A percentile compares a stretch with the other conserved stretches of the same genome.
Conservation (phyloP, 2,113 vertebrate genomes). For the Macrotis lagotis region DNA sequence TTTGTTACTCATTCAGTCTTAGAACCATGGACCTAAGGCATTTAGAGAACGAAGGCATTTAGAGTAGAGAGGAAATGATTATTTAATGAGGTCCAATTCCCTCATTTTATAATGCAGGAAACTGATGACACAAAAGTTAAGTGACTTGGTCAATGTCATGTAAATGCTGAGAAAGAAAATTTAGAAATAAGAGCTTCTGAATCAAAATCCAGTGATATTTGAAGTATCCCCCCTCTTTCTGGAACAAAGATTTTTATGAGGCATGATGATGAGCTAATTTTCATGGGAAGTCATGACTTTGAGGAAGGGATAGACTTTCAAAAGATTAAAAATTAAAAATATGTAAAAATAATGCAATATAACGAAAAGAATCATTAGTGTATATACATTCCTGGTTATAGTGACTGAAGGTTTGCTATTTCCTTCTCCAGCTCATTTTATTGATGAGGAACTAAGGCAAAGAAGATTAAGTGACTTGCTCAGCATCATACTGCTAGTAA, state of each 20-base stretch:
- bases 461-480: too few species aligned
- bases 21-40: not conserved
- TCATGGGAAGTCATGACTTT: not conserved
- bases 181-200: not conserved
- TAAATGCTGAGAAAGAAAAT: not conserved
- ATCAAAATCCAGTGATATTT: not conserved
- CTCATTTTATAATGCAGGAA: not conserved
- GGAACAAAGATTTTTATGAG: constrained; percentile 24
- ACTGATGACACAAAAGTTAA: not conserved
- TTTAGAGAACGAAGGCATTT: not conserved
- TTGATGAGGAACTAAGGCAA: too few species aligned
- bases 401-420: not conserved
- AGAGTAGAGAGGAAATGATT: not conserved
- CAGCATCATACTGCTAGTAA: too few species aligned
- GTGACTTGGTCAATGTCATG: not conserved
- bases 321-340: not conserved
- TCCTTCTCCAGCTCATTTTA: too few species aligned
- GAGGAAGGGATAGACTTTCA: not conserved
- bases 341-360: not conserved
- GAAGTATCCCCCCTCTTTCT: not conserved
- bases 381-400: not conserved
- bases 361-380: not conserved
- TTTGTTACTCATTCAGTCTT: not conserved
- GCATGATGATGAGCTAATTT: not conserved
- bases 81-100: not conserved